Percentiles rank a stretch among this genome's conserved stretches.
Evolutionary conservation across 2,888 invertebrate genomes (phyloP).

Genomic region (Microchrysa polita): DNA sequence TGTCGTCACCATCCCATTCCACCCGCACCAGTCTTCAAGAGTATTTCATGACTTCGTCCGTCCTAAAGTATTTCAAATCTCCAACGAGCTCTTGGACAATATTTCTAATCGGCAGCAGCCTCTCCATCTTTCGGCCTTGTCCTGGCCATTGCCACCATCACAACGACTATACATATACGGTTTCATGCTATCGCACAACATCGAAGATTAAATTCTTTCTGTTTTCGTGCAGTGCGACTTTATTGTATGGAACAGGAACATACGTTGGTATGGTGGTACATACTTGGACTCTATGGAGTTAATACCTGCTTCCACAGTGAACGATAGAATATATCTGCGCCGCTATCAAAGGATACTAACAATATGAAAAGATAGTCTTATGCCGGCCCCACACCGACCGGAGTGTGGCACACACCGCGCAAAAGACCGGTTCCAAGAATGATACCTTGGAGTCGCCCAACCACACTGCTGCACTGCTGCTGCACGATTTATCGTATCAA

Average conservation of each 20-base stretch:
- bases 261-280: neutral
- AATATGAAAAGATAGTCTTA: too few species aligned
- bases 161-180: too few species aligned
- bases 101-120: slow-evolving; percentile 30
- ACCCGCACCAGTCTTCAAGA: neutral
- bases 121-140: slow-evolving; percentile 27
- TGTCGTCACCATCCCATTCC: slow-evolving; percentile 24
- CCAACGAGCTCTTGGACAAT: slow-evolving; percentile 29
- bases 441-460: too few species aligned
- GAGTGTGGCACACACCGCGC: too few species aligned
- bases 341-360: too few species aligned
- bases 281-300: neutral
- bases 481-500: too few species aligned
- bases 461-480: too few species aligned
- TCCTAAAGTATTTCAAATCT: neutral
- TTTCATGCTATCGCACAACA: slow-evolving; percentile 30
- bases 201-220: slow-evolving; percentile 43
- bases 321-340: neutral
- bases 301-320: neutral
- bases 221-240: slow-evolving; percentile 21
- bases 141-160: slow-evolving; percentile 14
- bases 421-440: too few species aligned
- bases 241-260: neutral
- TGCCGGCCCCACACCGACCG: too few species aligned
- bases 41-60: neutral